These are phyloP conservation scores for Aplodontia rufa DNA, from an alignment of 2,113 vertebrate species.

Conservation along the genomic window DNA sequence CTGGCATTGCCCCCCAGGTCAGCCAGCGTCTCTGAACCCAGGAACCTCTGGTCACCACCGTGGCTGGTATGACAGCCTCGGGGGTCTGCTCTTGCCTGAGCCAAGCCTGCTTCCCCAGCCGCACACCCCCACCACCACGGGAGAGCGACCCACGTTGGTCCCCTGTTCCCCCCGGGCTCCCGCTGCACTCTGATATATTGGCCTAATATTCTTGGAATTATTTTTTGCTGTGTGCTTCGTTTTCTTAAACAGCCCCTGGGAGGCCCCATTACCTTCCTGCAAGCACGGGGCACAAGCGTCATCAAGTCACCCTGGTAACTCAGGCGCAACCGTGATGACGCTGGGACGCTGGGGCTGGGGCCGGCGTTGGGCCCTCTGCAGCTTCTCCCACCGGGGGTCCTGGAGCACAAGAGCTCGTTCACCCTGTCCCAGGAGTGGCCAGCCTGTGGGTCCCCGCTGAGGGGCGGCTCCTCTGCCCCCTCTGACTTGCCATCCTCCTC, in stretches of 20 bases:
- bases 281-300: background rate
- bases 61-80: background rate
- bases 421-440: rapidly evolving
- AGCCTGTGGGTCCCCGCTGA: rapidly evolving
- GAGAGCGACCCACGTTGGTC: rapidly evolving
- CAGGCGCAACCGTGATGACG: rapidly evolving
- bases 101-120: background rate
- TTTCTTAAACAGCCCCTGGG: slow-evolving; percentile 1
- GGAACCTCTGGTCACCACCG: background rate
- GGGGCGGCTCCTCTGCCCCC: background rate
- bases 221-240: background rate
- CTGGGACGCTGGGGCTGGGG: rapidly evolving
- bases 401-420: background rate
- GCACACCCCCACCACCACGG: background rate
- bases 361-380: rapidly evolving
- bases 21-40: background rate
- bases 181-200: background rate
- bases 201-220: background rate
- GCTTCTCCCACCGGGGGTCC: too few species aligned
- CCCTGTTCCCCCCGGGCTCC: rapidly evolving
- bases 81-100: rapidly evolving
- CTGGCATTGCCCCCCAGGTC: background rate
- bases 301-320: background rate
- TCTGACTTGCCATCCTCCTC: background rate
- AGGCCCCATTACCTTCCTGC: background rate